Evolutionary conservation across 2,797 vertebrate genomes (phyloP).

Genomic region (Sibirionetta formosa): DNA sequence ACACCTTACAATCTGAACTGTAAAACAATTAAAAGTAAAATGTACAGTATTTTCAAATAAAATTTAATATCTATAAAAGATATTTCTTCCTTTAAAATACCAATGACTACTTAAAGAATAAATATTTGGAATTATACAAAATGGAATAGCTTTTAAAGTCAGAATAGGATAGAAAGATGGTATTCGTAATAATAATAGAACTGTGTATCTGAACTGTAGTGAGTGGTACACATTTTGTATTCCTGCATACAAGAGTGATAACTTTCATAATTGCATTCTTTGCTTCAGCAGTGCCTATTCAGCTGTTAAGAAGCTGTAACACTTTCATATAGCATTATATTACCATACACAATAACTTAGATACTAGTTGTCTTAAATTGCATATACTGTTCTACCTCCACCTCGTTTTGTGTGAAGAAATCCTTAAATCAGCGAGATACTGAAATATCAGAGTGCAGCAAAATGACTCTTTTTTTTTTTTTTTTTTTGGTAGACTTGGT

Average conservation of each 20-base stretch:
- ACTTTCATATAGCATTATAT: background rate
- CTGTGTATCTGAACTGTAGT: background rate
- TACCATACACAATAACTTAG: background rate
- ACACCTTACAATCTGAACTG: constrained; percentile 82
- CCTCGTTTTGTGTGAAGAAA: background rate
- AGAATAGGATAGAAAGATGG: background rate
- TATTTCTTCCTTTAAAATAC: background rate
- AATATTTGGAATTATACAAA: background rate
- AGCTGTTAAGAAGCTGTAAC: background rate
- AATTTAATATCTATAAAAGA: background rate
- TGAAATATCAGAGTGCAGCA: background rate
- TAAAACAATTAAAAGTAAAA: constrained; percentile 79
- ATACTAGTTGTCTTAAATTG: background rate
- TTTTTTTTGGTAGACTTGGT: background rate
- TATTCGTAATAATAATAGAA: background rate
- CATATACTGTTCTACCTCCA: background rate
- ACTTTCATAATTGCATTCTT: background rate
- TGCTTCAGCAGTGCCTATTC: background rate
- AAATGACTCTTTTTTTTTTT: background rate
- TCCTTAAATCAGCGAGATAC: background rate
- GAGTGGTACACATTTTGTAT: background rate
- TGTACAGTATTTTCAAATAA: constrained; percentile 55
- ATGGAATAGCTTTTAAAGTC: background rate
- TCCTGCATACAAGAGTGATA: background rate
- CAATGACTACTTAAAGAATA: background rate